These are phyloP conservation scores for Propsilocerus akamusi DNA, from an alignment of 1,140 invertebrate genomes.

Conservation along the genomic window DNA sequence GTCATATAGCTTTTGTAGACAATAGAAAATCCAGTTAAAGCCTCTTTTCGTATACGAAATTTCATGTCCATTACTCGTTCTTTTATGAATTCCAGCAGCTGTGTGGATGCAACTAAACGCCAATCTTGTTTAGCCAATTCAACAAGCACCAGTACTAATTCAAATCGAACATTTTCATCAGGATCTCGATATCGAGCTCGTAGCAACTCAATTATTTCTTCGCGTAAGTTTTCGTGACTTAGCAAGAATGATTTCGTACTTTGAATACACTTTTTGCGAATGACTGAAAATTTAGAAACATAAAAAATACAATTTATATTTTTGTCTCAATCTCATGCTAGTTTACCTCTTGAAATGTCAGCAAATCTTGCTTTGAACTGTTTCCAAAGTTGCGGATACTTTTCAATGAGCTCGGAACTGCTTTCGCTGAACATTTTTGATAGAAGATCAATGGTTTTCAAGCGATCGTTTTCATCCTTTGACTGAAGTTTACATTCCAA, in stretches of 20 bases:
- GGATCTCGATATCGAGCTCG: not conserved
- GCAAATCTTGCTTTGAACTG: not conserved
- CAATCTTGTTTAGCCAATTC: not conserved
- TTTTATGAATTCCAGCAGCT: not conserved
- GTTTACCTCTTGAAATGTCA: not conserved
- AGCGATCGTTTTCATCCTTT: not conserved
- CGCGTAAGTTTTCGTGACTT: not conserved
- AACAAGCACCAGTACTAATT: not conserved
- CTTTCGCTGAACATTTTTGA: not conserved
- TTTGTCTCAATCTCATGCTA: too few relatives aligned
- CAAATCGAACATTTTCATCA: not conserved
- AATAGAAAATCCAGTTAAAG: not conserved
- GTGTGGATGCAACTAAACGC: not conserved
- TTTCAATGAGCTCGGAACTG: not conserved
- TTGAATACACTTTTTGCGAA: not conserved
- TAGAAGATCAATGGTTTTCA: not conserved
- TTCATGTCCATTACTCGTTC: not conserved
- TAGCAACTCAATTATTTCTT: not conserved
- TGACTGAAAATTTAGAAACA: too few relatives aligned
- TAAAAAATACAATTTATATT: too few relatives aligned
- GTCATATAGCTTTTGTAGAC: not conserved
- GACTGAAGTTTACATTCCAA: not conserved
- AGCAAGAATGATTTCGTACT: not conserved
- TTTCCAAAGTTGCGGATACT: not conserved
- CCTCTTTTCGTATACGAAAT: not conserved